A percentile compares a stretch with the other conserved stretches of the same genome.
Conservation (phyloP, 2,888 invertebrate species). For the Tetramorium bicarinatum region DNA sequence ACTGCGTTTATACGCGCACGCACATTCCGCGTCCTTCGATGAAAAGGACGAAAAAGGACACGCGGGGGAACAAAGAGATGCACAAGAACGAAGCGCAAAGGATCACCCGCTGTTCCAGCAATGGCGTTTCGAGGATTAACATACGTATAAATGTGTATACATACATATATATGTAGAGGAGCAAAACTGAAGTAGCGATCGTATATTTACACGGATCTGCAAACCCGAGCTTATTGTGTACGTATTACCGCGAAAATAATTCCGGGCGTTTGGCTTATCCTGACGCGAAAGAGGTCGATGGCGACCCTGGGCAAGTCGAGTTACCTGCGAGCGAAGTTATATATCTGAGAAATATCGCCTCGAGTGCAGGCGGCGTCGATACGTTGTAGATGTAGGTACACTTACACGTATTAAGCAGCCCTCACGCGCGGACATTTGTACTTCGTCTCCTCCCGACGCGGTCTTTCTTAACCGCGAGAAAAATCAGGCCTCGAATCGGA, state of each 20-base stretch:
- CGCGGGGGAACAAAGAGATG: constrained; percentile 39
- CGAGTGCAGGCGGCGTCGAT: constrained; percentile 49
- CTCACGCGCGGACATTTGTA: constrained; percentile 10
- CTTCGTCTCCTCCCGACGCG: neutral
- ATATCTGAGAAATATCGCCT: constrained; percentile 58
- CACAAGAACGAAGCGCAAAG: neutral
- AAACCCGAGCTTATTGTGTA: constrained; percentile 5
- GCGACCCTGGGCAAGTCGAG: constrained; percentile 36
- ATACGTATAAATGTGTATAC: too few relatives aligned
- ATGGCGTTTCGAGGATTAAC: neutral
- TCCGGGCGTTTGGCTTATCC: constrained; percentile 20
- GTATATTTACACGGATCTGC: neutral
- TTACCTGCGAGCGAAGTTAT: constrained; percentile 41
- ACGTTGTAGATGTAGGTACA: constrained; percentile 50
- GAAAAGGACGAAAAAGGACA: constrained; percentile 46
- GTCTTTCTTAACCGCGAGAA: neutral
- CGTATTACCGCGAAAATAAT: constrained; percentile 27
- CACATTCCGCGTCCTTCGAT: constrained; percentile 41
- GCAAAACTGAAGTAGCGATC: neutral
- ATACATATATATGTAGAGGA: too few relatives aligned
- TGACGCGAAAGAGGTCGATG: constrained; percentile 39
- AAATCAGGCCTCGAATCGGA: neutral
- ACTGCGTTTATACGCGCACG: constrained; percentile 56
- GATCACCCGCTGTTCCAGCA: constrained; percentile 5
- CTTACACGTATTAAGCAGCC: constrained; percentile 45